Base-by-base conservation (phyloP, 2,888 invertebrate genomes). In the Drosophila nr. perissopoda region DNA sequence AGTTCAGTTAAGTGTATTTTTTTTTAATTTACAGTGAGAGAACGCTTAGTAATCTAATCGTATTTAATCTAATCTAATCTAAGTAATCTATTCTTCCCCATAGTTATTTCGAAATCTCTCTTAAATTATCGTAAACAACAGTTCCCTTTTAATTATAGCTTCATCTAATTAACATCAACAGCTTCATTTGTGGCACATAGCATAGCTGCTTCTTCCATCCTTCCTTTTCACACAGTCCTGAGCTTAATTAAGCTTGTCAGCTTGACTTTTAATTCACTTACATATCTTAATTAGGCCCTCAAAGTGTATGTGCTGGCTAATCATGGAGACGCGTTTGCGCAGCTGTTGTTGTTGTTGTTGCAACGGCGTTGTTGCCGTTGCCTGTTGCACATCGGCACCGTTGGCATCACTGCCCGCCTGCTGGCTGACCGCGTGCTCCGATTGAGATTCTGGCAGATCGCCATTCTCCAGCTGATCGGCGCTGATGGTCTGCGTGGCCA, bases 251-350 rank as follows among this genome's bases (percentile, higher is more conserved):
- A 49, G 4, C 1, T 5, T 49, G 8, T 5, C 27, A 18, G 13
- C 4, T n/a, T 31, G 13, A 2, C 4, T 16, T 16, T 1, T 6
- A 36, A 46, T 46, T 25, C 16, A 73, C 91, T 83, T 79, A 93
- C 92, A 92, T 74, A 92, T 92, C 81, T 91, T 89, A 31, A 92
- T 90, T 54, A 92, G 76, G 34, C 89, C 88, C 67, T 92, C 92
- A 48, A 92, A 92, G 61, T 91, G 91, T 27, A 81, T 91, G 74
- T 72, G 91, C 83, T 84, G 89, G 71, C 76, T 82, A 71, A 79
- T 91, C 89, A 78, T 82, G 67, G 76, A 87, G 66, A 76, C 80
- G 2, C 88, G 87, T 31, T 81, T 83, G 53, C 82, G 76, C 31
- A 84, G 75, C 70, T 89, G 84, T 49, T 87, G 89, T 52, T 84